Evolutionary conservation across 1,140 invertebrate genomes (phyloP).

Genomic region (Meloidogyne exigua): DNA sequence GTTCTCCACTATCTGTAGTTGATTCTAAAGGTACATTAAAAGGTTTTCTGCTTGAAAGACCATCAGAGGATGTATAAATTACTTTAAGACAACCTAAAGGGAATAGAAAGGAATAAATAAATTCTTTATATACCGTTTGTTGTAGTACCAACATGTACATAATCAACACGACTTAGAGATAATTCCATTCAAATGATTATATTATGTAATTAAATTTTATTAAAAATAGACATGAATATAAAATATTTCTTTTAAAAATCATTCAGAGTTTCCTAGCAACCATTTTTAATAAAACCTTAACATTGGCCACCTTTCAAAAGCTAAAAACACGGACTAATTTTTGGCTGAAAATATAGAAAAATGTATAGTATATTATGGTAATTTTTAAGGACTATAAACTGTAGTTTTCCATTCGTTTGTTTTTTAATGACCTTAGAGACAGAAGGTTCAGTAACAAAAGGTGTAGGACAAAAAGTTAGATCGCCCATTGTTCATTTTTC

Average conservation of each 20-base stretch:
- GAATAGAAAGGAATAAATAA: background rate
- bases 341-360: too few relatives aligned
- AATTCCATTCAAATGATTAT: conserved; percentile 36
- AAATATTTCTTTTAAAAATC: background rate
- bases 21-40: background rate
- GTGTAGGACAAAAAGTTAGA: too few relatives aligned
- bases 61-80: conserved; percentile 6
- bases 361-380: too few relatives aligned
- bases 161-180: conserved; percentile 45
- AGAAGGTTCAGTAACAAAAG: too few relatives aligned
- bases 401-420: too few relatives aligned
- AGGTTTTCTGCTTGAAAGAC: background rate
- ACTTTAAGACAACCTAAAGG: conserved; percentile 8
- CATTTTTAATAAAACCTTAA: too few relatives aligned
- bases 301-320: too few relatives aligned
- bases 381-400: too few relatives aligned
- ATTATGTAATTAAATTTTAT: background rate
- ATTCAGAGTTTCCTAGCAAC: background rate
- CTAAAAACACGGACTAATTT: too few relatives aligned
- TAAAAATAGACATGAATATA: too few relatives aligned
- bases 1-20: background rate
- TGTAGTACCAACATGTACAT: conserved; percentile 52
- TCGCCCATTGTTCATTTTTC: too few relatives aligned
- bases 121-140: conserved; percentile 29
- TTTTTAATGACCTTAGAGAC: too few relatives aligned